phyloP scores from a whole-genome alignment of 2,888 invertebrate species.

The Ecliptopera silaceata region DNA sequence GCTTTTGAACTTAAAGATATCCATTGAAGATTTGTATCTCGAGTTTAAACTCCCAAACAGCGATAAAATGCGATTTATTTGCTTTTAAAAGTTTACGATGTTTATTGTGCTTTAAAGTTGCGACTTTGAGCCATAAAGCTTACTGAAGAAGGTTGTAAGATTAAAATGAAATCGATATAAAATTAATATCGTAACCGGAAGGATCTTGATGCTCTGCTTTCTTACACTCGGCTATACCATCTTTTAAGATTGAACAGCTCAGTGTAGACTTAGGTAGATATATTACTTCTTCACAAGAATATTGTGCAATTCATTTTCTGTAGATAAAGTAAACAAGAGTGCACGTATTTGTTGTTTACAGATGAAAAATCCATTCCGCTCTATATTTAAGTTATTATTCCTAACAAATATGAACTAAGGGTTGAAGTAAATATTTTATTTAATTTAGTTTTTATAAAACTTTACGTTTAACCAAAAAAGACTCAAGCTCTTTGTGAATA shows the following conservation, averaged over 20 bases:
- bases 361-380: too few relatives aligned
- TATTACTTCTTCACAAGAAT: neutral
- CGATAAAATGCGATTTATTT: conserved; percentile 30
- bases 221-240: neutral
- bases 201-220: neutral
- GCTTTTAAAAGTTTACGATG: conserved; percentile 18
- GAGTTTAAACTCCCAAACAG: conserved; percentile 17
- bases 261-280: neutral
- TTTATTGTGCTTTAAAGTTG: neutral
- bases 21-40: conserved; percentile 30
- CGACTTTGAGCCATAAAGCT: conserved; percentile 1
- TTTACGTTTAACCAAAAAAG: too few relatives aligned
- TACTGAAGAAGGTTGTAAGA: neutral
- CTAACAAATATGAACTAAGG: too few relatives aligned
- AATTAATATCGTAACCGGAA: neutral
- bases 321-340: neutral
- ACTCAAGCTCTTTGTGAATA: too few relatives aligned
- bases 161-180: neutral
- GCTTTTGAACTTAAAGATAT: conserved; percentile 31
- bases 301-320: neutral
- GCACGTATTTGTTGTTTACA: too few relatives aligned
- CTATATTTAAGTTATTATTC: too few relatives aligned
- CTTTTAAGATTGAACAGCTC: neutral
- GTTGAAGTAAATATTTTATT: too few relatives aligned
- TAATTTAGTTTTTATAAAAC: too few relatives aligned